These are phyloP conservation scores for Chironomus striatipennis DNA, from an alignment of 1,140 invertebrate genomes.

Conservation along the genomic window DNA sequence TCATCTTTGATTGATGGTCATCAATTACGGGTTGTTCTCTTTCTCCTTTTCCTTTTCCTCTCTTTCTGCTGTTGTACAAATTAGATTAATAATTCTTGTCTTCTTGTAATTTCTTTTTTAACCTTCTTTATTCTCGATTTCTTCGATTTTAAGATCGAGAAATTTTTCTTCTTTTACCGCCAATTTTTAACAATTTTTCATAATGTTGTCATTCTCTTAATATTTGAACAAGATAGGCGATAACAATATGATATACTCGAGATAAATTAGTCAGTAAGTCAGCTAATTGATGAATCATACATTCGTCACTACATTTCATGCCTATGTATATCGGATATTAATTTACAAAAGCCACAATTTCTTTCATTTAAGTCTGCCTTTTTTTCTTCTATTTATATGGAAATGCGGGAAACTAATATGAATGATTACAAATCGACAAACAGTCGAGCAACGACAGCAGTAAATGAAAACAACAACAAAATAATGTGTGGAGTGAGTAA, in stretches of 20 bases:
- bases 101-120: not conserved
- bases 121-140: not conserved
- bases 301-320: not conserved
- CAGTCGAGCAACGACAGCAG: not conserved
- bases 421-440: slow-evolving; percentile 13
- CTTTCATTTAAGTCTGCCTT: not conserved
- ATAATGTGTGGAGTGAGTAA: not conserved
- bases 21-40: not conserved
- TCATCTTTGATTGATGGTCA: slow-evolving; percentile 5
- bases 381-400: not conserved
- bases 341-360: no score
- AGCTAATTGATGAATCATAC: slow-evolving; percentile 2
- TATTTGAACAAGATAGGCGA: not conserved
- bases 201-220: not conserved
- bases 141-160: not conserved
- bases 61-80: slow-evolving; percentile 14
- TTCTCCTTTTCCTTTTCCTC: not conserved
- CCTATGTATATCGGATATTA: no score
- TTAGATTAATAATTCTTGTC: slow-evolving; percentile 12
- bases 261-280: not conserved
- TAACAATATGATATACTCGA: not conserved
- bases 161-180: not conserved
- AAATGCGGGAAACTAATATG: not conserved
- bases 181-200: not conserved
- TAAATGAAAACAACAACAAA: not conserved